Conservation (phyloP, 2,113 vertebrate species). For the Mormyrus iriodes region DNA sequence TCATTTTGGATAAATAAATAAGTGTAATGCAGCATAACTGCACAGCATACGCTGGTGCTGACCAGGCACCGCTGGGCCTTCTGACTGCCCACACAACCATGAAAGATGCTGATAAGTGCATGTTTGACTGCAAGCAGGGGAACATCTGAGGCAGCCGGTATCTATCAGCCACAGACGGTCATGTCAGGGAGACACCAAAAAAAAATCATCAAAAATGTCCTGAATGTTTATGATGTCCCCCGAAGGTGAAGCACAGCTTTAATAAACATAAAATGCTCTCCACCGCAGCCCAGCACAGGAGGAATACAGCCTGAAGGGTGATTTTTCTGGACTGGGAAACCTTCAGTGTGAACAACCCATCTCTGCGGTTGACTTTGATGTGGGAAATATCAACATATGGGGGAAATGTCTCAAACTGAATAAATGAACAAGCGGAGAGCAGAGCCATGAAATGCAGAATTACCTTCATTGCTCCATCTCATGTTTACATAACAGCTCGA, state of each 20-base stretch:
- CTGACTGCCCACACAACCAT: background rate
- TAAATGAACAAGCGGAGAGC: background rate
- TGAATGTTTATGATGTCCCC: background rate
- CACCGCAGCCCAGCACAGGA: background rate
- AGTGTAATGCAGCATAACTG: slow-evolving; percentile 25
- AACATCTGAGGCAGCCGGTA: slow-evolving; percentile 21
- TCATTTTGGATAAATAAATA: background rate
- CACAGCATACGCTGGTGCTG: slow-evolving; percentile 13
- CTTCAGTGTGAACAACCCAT: slow-evolving; percentile 54
- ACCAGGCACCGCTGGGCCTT: background rate
- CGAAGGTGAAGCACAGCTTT: background rate
- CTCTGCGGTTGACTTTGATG: slow-evolving; percentile 53
- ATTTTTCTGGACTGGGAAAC: slow-evolving; percentile 32
- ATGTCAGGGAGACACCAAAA: background rate
- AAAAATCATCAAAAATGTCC: background rate
- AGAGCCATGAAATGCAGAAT: slow-evolving; percentile 32
- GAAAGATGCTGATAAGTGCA: background rate
- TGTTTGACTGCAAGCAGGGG: slow-evolving; percentile 18
- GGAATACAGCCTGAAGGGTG: slow-evolving; percentile 9
- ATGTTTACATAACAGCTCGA: background rate
- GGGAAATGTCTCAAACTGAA: slow-evolving; percentile 30
- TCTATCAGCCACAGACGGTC: background rate
- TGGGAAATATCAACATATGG: slow-evolving; percentile 39
- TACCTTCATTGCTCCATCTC: background rate
- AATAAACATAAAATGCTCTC: background rate